Conservation (phyloP, 2,888 invertebrate species). For the Leptopilina syphax region DNA sequence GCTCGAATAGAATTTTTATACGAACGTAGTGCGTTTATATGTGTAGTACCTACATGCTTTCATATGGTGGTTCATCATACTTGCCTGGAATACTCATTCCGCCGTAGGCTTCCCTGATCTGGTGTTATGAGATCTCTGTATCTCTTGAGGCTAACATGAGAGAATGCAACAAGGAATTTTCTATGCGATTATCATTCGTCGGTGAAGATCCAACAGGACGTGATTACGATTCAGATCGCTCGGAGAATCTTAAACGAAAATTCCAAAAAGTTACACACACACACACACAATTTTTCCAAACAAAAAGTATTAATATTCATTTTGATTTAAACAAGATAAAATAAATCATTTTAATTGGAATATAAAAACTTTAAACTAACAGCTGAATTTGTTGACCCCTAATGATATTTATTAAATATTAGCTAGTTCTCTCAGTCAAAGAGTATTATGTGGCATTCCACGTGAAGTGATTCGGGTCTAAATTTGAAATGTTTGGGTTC, state of each 20-base stretch:
- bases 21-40: not conserved
- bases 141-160: slow-evolving; percentile 29
- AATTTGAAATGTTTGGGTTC: too few relatives aligned
- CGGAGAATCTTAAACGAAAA: not conserved
- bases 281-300: not conserved
- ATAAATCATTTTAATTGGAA: too few relatives aligned
- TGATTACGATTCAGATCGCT: slow-evolving; percentile 18
- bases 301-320: not conserved
- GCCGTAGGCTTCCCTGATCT: slow-evolving; percentile 23
- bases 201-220: slow-evolving; percentile 30
- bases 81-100: slow-evolving; percentile 23
- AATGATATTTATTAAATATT: too few relatives aligned
- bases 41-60: not conserved
- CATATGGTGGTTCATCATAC: slow-evolving; percentile 16
- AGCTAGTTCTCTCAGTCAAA: too few relatives aligned
- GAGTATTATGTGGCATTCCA: too few relatives aligned
- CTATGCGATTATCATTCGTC: slow-evolving; percentile 27
- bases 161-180: slow-evolving; percentile 30
- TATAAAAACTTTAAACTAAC: too few relatives aligned
- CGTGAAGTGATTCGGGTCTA: too few relatives aligned
- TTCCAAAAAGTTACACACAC: not conserved
- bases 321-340: too few relatives aligned
- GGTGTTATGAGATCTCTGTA: slow-evolving; percentile 17
- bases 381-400: too few relatives aligned
- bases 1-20: not conserved